Evolutionary conservation across 2,113 vertebrate species (phyloP).

Genomic region (Semnornis frantzii): DNA sequence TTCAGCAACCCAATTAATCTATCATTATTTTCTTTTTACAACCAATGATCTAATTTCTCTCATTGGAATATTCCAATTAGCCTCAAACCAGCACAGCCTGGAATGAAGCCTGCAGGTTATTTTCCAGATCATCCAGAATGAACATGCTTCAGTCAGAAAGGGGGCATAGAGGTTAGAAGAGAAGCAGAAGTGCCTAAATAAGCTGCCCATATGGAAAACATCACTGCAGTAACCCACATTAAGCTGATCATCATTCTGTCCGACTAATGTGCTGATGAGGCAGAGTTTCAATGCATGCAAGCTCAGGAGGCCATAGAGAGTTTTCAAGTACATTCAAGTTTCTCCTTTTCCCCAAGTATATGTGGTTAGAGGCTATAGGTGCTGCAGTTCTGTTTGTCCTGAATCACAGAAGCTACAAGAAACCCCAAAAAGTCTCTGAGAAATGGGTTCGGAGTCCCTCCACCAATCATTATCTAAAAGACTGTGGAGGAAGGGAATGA

Average conservation of each 20-base stretch:
- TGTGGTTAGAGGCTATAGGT: not conserved
- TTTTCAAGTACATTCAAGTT: not conserved
- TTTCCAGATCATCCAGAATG: not conserved
- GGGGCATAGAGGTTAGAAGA: not conserved
- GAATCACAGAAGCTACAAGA: not conserved
- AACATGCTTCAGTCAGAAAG: not conserved
- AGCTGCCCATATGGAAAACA: not conserved
- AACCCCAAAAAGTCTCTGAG: not conserved
- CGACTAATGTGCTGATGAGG: not conserved
- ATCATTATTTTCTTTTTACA: too few relatives aligned
- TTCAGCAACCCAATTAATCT: too few relatives aligned
- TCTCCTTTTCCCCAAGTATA: not conserved
- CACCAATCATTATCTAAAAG: not conserved
- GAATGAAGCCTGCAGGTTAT: not conserved
- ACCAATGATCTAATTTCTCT: too few relatives aligned
- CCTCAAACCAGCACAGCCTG: not conserved
- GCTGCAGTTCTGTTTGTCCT: not conserved
- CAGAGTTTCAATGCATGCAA: not conserved
- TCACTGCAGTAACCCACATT: not conserved
- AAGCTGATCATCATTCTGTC: not conserved
- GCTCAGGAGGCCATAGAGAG: not conserved
- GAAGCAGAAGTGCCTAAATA: not conserved
- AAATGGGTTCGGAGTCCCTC: not conserved
- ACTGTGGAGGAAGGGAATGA: not conserved
- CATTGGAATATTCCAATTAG: too few relatives aligned